A percentile compares a stretch with the other conserved stretches of the same genome.
These are phyloP conservation scores for Phasia obesa DNA, from an alignment of 2,888 invertebrate species.

Conservation along the genomic window DNA sequence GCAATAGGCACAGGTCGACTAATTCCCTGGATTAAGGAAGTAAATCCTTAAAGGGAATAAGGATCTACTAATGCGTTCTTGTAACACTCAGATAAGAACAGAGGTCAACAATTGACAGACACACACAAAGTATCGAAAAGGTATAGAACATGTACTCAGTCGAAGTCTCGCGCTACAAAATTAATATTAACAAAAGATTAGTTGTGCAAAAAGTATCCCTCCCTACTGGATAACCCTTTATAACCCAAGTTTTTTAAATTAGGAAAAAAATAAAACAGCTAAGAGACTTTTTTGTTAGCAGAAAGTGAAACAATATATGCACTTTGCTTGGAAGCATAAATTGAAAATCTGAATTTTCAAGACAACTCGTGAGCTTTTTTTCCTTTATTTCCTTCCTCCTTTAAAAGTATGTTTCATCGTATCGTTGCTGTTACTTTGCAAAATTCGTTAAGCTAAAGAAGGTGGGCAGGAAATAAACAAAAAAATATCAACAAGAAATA, in stretches of 20 bases:
- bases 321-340: conserved; percentile 20
- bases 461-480: conserved; percentile 2
- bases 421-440: conserved; percentile 23
- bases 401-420: background rate
- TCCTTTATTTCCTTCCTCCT: background rate
- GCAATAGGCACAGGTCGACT: too few relatives aligned
- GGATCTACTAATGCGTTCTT: too few relatives aligned
- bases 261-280: background rate
- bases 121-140: too few relatives aligned
- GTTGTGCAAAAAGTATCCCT: background rate
- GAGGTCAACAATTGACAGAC: too few relatives aligned
- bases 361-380: background rate
- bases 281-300: conserved; percentile 12
- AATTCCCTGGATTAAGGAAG: too few relatives aligned
- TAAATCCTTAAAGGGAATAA: too few relatives aligned
- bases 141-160: too few relatives aligned
- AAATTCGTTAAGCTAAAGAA: conserved; percentile 28
- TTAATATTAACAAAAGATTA: too few relatives aligned
- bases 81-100: too few relatives aligned
- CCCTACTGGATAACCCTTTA: too few relatives aligned
- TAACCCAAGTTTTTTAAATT: background rate
- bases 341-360: conserved; percentile 19
- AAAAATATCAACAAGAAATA: conserved; percentile 11
- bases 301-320: conserved; percentile 45
- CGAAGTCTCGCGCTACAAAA: too few relatives aligned